Evolutionary conservation across 2,797 vertebrate species (phyloP).

Genomic region (Triplophysa yarkandensis): DNA sequence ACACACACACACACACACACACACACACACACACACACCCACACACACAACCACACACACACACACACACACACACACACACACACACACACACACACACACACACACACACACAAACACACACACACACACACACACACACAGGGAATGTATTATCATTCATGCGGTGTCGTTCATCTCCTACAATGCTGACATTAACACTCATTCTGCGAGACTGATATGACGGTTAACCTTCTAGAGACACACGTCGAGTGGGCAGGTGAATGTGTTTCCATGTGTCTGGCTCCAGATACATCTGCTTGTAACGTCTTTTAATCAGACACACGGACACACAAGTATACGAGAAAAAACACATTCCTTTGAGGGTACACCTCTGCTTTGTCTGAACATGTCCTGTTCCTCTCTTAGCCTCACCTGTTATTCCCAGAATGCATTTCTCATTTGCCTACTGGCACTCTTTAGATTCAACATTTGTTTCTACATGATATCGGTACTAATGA

Average conservation of each 20-base stretch:
- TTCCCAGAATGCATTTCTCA: slow-evolving; percentile 16
- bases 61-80: slow-evolving; percentile 35
- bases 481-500: slow-evolving; percentile 13
- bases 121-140: slow-evolving; percentile 26
- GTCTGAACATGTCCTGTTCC: slow-evolving; percentile 39
- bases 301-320: slow-evolving; percentile 32
- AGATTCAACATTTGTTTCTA: slow-evolving; percentile 21
- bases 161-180: slow-evolving; percentile 43
- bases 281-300: slow-evolving; percentile 25
- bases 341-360: slow-evolving; percentile 25
- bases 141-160: slow-evolving; percentile 40
- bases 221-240: slow-evolving; percentile 46
- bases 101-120: slow-evolving; percentile 35
- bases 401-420: slow-evolving; percentile 31
- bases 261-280: slow-evolving; percentile 24
- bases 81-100: slow-evolving; percentile 29
- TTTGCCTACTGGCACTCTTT: slow-evolving; percentile 17
- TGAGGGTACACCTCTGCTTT: slow-evolving; percentile 33
- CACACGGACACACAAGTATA: slow-evolving; percentile 6
- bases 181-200: slow-evolving; percentile 49
- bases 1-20: slow-evolving; percentile 28
- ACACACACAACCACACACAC: slow-evolving; percentile 24
- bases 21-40: slow-evolving; percentile 28
- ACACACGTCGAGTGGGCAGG: slow-evolving; percentile 6
- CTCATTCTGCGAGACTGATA: slow-evolving; percentile 45